These are phyloP conservation scores for Charaxes varanes DNA, from an alignment of 1,140 invertebrate genomes.

Conservation along the genomic window DNA sequence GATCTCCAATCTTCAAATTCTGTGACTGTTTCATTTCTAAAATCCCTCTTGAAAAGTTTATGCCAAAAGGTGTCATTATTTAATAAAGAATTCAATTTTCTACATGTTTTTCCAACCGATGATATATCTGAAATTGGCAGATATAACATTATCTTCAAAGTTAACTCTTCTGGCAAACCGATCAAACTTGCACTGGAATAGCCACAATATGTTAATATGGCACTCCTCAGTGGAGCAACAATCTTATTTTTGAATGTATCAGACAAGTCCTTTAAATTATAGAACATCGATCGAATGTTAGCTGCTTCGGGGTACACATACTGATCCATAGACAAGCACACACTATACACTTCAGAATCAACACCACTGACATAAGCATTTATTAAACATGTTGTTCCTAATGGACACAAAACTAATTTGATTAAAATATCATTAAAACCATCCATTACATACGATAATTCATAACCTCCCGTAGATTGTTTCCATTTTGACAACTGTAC, in stretches of 20 bases:
- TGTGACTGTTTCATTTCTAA: conserved; percentile 17
- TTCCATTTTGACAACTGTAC: conserved; percentile 33
- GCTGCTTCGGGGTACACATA: conserved; percentile 43
- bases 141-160: conserved; percentile 39
- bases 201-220: conserved; percentile 44
- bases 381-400: conserved; percentile 37
- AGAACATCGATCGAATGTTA: conserved; percentile 48
- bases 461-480: conserved; percentile 26
- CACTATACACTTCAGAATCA: conserved; percentile 45
- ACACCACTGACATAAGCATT: conserved; percentile 45
- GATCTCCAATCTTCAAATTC: conserved; percentile 35
- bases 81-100: conserved; percentile 27
- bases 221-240: conserved; percentile 47
- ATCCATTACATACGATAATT: conserved; percentile 40
- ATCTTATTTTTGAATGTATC: conserved; percentile 48
- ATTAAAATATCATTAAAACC: conserved; percentile 33
- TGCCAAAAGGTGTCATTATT: conserved; percentile 48
- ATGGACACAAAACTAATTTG: conserved; percentile 45
- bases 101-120: conserved; percentile 43
- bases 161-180: conserved; percentile 57
- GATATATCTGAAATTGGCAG: conserved; percentile 37
- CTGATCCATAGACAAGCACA: conserved; percentile 42
- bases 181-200: conserved; percentile 56
- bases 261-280: conserved; percentile 46
- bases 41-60: conserved; percentile 46